Conservation (phyloP, 2,113 vertebrate species). For the Beaufortia kweichowensis region DNA sequence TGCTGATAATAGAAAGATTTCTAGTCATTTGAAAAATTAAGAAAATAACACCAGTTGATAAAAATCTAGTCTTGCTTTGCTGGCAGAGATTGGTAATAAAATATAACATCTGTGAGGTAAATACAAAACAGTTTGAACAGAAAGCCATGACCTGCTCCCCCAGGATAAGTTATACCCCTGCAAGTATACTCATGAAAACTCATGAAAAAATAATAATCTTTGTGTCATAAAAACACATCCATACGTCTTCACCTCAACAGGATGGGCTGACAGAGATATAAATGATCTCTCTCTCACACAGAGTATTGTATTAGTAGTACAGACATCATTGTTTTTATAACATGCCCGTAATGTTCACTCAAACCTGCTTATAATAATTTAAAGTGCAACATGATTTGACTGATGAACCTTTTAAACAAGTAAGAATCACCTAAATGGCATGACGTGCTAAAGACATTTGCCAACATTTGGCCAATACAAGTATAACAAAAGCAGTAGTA, state of each 20-base stretch:
- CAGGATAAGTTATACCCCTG: constrained; percentile 7
- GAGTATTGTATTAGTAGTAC: background rate
- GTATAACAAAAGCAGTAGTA: too few relatives aligned
- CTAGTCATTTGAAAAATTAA: too few relatives aligned
- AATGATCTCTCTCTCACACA: background rate
- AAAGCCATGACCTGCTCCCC: background rate
- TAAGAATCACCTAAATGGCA: too few relatives aligned
- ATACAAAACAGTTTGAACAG: background rate
- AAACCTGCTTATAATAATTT: too few relatives aligned
- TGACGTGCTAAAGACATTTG: too few relatives aligned
- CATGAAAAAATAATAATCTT: constrained; percentile 20
- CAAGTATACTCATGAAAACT: too few relatives aligned
- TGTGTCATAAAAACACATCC: constrained; percentile 26
- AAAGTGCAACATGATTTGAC: too few relatives aligned
- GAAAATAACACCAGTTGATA: background rate
- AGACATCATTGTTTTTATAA: too few relatives aligned
- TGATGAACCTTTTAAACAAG: too few relatives aligned
- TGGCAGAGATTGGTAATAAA: background rate
- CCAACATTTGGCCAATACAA: too few relatives aligned
- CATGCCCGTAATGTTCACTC: too few relatives aligned
- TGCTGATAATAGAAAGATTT: too few relatives aligned
- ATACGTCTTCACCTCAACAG: constrained; percentile 10
- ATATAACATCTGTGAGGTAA: background rate
- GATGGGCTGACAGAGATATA: background rate
- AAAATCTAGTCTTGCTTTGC: background rate